phyloP scores from a whole-genome alignment of 2,113 vertebrate species.

The Choloepus hoffmanni region DNA sequence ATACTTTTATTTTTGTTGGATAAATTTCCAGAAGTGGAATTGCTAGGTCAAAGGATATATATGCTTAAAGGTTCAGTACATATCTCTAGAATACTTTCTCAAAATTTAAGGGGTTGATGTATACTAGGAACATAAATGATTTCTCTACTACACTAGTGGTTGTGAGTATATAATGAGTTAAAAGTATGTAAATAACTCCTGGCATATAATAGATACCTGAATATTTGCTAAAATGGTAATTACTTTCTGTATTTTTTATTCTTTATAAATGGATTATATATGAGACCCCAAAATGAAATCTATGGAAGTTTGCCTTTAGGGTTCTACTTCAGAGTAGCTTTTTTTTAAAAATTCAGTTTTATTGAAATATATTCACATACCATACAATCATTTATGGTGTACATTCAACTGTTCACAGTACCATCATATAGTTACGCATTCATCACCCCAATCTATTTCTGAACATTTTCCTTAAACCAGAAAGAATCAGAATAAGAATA shows the following conservation, averaged over 20 bases:
- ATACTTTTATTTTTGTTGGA: constrained; percentile 33
- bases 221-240: background rate
- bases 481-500: too few species aligned
- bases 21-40: constrained; percentile 32
- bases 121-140: constrained; percentile 25
- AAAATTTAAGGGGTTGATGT: constrained; percentile 24
- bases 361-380: too few species aligned
- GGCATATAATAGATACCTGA: background rate
- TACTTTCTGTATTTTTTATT: background rate
- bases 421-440: too few species aligned
- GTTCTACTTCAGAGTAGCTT: background rate
- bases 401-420: too few species aligned
- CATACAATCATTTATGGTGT: too few species aligned
- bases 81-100: background rate
- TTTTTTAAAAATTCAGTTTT: background rate
- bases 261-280: background rate
- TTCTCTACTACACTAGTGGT: background rate
- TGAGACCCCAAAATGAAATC: background rate
- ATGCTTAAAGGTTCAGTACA: background rate
- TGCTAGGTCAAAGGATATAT: background rate
- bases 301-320: constrained; percentile 2
- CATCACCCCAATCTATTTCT: too few species aligned
- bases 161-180: constrained; percentile 4
- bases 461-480: too few species aligned
- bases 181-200: background rate